Evolutionary conservation across 2,113 vertebrate species (phyloP), one percentile per base, ranked within the genome.

Genomic region (Myrmophylax atrothorax): DNA sequence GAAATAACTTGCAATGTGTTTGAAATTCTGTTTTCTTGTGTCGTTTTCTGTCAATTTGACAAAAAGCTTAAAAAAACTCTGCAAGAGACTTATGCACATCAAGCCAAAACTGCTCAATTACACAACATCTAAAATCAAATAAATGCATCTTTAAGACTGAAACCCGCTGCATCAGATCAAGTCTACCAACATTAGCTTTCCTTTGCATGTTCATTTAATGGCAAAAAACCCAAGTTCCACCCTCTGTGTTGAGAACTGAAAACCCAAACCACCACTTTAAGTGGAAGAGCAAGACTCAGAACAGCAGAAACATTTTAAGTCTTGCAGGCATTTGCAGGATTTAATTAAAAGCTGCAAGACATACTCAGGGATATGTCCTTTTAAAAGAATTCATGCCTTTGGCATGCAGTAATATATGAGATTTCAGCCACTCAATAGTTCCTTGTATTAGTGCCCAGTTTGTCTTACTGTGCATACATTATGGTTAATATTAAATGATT

Each of bases 301-400:
- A 90, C 23, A 95, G 64, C 3, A 92, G 40, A 91, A 78, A 50
- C 7, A 9, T 76, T 68, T 68, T 64, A 62, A 75, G 46, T 49
- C 47, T 70, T 79, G 78, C 46, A 84, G 22, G 19, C 14, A 73
- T 74, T 91, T 95, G 64, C 35, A 94, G 64, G n/a, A 52, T 79
- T 96, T 93, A 76, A 95, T 70, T 55, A 90, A 93, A 89, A 95
- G 37, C 66, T 91, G 58, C 63, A 87, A 90, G 87, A 85, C 52
- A 72, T 26, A 75, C 35, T 85, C 68, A 67, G 0, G 7, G 86
- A 84, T 68, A 58, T 33, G 37, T 49, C 23, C 37, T 77, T 68
- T 16, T 24, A 77, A 49, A 56, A 87, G 26, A 58, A 74, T 69
- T 62, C 84, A 89, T 55, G 59, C 70, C 69, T 58, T 50, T 69